These are phyloP conservation scores for Pagrus major DNA, from an alignment of 2,113 vertebrate genomes.

Conservation along the genomic window DNA sequence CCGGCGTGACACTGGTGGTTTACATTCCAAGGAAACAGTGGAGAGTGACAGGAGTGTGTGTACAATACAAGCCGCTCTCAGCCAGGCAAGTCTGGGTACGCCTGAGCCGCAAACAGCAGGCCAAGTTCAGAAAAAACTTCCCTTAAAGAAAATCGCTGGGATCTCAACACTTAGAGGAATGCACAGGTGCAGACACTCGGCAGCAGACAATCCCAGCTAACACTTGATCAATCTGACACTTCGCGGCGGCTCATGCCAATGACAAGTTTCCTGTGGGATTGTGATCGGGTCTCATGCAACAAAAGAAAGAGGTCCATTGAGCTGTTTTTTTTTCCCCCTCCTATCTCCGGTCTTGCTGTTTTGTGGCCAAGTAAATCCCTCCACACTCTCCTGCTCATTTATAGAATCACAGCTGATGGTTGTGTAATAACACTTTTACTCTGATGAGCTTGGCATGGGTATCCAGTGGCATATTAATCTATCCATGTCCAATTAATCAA, in stretches of 20 bases:
- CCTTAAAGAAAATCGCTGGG: slow-evolving; percentile 40
- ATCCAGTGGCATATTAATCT: slow-evolving; percentile 73
- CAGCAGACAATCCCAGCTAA: slow-evolving; percentile 57
- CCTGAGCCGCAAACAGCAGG: slow-evolving; percentile 61
- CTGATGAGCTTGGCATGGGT: slow-evolving; percentile 71
- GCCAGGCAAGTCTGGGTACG: slow-evolving; percentile 75
- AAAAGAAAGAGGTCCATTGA: slow-evolving; percentile 48
- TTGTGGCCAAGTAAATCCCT: slow-evolving; percentile 35
- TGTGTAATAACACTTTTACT: slow-evolving; percentile 73
- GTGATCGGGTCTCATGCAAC: slow-evolving; percentile 47
- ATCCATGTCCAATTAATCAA: slow-evolving; percentile 75
- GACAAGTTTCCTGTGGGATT: slow-evolving; percentile 55
- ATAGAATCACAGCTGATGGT: slow-evolving; percentile 70
- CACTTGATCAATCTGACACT: slow-evolving; percentile 69
- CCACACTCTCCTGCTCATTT: slow-evolving; percentile 44
- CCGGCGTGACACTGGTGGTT: slow-evolving; percentile 55
- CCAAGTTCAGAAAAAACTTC: slow-evolving; percentile 73
- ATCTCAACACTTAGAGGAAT: slow-evolving; percentile 67
- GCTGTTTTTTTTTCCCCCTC: slow-evolving; percentile 13
- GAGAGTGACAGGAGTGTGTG: slow-evolving; percentile 72
- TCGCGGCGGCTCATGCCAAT: slow-evolving; percentile 45
- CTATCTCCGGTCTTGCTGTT: slow-evolving; percentile 6
- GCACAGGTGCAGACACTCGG: slow-evolving; percentile 78
- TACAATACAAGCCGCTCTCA: slow-evolving; percentile 64
- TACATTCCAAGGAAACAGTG: slow-evolving; percentile 67